phyloP scores from a whole-genome alignment of 2,113 vertebrate genomes.

The Nipponia nippon region DNA sequence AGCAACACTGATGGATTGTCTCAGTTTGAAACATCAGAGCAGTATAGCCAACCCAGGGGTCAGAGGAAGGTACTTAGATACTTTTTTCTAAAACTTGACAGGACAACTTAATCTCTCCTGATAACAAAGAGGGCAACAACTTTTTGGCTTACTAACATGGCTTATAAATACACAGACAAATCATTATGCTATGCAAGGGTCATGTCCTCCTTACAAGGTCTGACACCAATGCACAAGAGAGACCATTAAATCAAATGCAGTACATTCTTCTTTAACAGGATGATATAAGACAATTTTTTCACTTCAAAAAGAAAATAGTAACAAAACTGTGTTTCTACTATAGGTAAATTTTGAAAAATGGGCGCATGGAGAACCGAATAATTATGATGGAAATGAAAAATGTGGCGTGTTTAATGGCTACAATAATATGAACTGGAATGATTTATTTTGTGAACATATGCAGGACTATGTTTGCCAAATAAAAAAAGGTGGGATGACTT shows the following conservation, averaged over 20 bases:
- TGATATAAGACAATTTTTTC: not conserved
- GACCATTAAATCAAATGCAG: not conserved
- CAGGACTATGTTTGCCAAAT: constrained; percentile 89
- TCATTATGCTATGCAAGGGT: not conserved
- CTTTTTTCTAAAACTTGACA: not conserved
- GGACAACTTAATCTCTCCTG: not conserved
- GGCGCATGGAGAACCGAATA: constrained; percentile 89
- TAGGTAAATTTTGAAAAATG: constrained; percentile 84
- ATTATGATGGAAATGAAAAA: constrained; percentile 84
- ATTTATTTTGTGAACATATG: constrained; percentile 82
- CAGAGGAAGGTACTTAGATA: not conserved
- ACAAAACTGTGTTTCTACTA: not conserved
- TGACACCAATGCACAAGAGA: not conserved
- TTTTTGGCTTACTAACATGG: not conserved
- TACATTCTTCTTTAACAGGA: not conserved
- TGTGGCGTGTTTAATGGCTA: constrained; percentile 76
- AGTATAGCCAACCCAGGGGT: not conserved
- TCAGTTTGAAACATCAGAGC: not conserved
- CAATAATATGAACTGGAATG: constrained; percentile 81
- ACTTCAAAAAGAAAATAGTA: not conserved
- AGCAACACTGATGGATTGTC: not conserved
- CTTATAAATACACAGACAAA: not conserved
- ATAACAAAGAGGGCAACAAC: not conserved
- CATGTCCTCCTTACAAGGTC: not conserved
- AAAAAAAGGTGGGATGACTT: constrained; percentile 78